These are phyloP conservation scores for Iphiclides podalirius DNA, from an alignment of 2,888 invertebrate genomes.

Conservation along the genomic window DNA sequence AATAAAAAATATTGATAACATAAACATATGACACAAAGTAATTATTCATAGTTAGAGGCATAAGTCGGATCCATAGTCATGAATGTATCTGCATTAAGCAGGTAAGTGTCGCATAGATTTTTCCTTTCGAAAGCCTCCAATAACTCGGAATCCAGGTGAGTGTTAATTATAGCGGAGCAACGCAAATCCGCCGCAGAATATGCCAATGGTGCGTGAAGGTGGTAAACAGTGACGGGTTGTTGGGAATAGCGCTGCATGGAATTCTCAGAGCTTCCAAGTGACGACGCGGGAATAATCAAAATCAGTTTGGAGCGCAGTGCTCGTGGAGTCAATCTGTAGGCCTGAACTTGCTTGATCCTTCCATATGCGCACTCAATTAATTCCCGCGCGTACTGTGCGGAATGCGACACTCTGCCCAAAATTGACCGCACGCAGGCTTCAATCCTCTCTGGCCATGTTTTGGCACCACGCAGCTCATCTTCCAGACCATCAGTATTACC, in stretches of 20 bases:
- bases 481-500: constrained; percentile 27
- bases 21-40: too few species aligned
- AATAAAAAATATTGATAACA: too few species aligned
- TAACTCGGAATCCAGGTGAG: constrained; percentile 38
- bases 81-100: constrained; percentile 36
- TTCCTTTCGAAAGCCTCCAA: constrained; percentile 38
- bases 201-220: constrained; percentile 38
- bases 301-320: constrained; percentile 32
- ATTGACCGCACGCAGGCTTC: constrained; percentile 38
- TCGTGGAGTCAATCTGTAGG: constrained; percentile 30
- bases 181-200: constrained; percentile 38
- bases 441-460: constrained; percentile 38
- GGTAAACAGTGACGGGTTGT: constrained; percentile 34
- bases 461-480: constrained; percentile 17
- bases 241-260: constrained; percentile 36
- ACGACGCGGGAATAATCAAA: constrained; percentile 16
- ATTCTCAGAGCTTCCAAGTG: neutral
- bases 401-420: constrained; percentile 39
- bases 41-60: too few species aligned
- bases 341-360: constrained; percentile 30
- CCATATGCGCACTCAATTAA: constrained; percentile 39
- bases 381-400: constrained; percentile 42
- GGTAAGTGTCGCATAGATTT: constrained; percentile 48
- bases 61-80: constrained; percentile 32
- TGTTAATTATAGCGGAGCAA: constrained; percentile 45